phyloP scores from a whole-genome alignment of 2,113 vertebrate genomes.

The Stercorarius parasiticus region DNA sequence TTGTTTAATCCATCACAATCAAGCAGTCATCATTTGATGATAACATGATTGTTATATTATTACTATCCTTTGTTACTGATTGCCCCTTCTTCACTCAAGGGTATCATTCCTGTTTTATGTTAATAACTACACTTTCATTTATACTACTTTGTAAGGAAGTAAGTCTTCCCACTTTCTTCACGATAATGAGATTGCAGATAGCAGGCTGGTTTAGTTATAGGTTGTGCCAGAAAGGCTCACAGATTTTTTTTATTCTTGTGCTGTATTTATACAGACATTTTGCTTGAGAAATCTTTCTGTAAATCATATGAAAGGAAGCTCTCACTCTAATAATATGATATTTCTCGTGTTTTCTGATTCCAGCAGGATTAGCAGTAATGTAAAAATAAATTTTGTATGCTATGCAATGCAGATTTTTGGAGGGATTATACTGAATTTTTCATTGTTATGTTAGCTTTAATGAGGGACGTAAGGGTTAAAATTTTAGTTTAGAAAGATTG shows the following conservation, averaged over 20 bases:
- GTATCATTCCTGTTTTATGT: slow-evolving; percentile 24
- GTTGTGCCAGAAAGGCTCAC: not conserved
- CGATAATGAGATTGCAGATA: not conserved
- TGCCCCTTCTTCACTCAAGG: slow-evolving; percentile 51
- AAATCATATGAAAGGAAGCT: not conserved
- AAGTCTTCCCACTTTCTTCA: not conserved
- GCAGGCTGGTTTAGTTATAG: not conserved
- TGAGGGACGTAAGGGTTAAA: not conserved
- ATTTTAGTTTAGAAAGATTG: not conserved
- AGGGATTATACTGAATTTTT: not conserved
- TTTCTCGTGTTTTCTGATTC: not conserved
- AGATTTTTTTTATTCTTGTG: not conserved
- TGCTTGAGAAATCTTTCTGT: not conserved
- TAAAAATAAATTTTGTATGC: not conserved
- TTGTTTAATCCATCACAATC: slow-evolving; percentile 72
- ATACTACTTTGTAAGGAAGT: not conserved
- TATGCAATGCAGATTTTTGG: not conserved
- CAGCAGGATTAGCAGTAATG: not conserved
- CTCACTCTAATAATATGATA: not conserved
- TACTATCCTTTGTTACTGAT: slow-evolving; percentile 56
- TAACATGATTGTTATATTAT: slow-evolving; percentile 66
- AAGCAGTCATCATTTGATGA: slow-evolving; percentile 53
- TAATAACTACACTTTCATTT: slow-evolving; percentile 37
- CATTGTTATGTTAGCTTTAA: not conserved
- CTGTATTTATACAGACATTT: not conserved